Evolutionary conservation across 2,888 invertebrate species (phyloP).

Genomic region (Selenia dentaria): DNA sequence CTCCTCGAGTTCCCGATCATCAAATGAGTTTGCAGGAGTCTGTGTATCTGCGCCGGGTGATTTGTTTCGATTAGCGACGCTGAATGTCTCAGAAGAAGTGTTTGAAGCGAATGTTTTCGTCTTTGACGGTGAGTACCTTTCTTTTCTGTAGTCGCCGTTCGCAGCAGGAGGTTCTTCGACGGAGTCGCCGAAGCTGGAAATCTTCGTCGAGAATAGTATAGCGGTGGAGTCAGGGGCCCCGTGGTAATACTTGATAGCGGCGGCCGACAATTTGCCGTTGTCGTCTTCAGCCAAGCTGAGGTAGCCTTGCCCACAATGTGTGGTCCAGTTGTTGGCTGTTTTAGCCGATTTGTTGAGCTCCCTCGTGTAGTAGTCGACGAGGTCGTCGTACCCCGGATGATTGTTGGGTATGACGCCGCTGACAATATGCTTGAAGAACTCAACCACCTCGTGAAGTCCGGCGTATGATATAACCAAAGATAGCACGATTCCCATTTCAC

Average conservation of each 20-base stretch:
- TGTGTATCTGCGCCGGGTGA: slow-evolving; percentile 72
- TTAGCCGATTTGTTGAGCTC: slow-evolving; percentile 63
- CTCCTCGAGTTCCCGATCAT: slow-evolving; percentile 51
- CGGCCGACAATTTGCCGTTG: slow-evolving; percentile 66
- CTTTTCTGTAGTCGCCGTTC: slow-evolving; percentile 72
- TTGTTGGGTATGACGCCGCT: slow-evolving; percentile 70
- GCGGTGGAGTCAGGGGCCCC: slow-evolving; percentile 68
- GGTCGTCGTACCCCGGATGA: slow-evolving; percentile 67
- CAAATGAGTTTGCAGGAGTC: slow-evolving; percentile 67
- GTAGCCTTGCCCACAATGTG: slow-evolving; percentile 73
- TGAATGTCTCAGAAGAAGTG: slow-evolving; percentile 66
- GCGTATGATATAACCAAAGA: slow-evolving; percentile 91
- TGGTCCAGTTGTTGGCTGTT: slow-evolving; percentile 63
- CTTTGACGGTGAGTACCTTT: slow-evolving; percentile 74
- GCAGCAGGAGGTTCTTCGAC: slow-evolving; percentile 60
- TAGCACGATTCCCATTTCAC: slow-evolving; percentile 88
- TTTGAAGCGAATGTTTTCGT: slow-evolving; percentile 73
- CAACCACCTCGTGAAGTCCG: slow-evolving; percentile 88
- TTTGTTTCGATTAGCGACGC: slow-evolving; percentile 69
- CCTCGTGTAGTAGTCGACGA: slow-evolving; percentile 67
- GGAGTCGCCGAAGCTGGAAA: slow-evolving; percentile 80
- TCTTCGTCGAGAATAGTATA: slow-evolving; percentile 79
- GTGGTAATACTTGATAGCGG: slow-evolving; percentile 73
- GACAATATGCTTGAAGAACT: slow-evolving; percentile 81
- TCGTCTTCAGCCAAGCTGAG: slow-evolving; percentile 66